Evolutionary conservation across 2,888 invertebrate species (phyloP).

Genomic region (Mythimna loreyi): DNA sequence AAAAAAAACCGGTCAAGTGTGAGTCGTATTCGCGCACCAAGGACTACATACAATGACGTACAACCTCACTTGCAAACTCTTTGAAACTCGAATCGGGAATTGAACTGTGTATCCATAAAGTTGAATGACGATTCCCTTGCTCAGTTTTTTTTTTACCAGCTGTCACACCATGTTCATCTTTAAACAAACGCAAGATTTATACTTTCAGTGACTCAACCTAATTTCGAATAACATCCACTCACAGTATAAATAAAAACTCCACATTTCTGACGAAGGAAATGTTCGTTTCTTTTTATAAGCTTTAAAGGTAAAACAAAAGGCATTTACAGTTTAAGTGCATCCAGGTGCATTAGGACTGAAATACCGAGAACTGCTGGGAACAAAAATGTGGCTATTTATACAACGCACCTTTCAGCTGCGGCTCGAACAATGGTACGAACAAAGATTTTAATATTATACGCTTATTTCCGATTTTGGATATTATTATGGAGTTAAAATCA

Average conservation of each 20-base stretch:
- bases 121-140: too few species aligned
- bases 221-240: not conserved
- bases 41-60: too few species aligned
- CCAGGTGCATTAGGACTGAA: constrained; percentile 55
- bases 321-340: constrained; percentile 57
- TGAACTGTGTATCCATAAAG: too few species aligned
- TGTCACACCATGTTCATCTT: not conserved
- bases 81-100: too few species aligned
- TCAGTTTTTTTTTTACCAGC: not conserved
- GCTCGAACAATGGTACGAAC: constrained; percentile 38
- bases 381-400: constrained; percentile 59
- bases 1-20: too few species aligned
- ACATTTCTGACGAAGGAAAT: constrained; percentile 28
- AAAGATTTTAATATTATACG: constrained; percentile 36
- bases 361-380: constrained; percentile 51
- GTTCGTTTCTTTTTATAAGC: constrained; percentile 45
- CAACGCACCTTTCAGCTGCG: constrained; percentile 56
- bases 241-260: constrained; percentile 36
- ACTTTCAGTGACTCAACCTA: constrained; percentile 16
- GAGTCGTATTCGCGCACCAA: too few species aligned
- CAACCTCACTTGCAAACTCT: too few species aligned
- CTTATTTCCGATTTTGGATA: constrained; percentile 21
- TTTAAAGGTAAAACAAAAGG: constrained; percentile 60
- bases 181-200: not conserved
- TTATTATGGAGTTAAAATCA: not conserved